Percentiles rank a stretch among this genome's conserved stretches.
Conservation (phyloP, 2,888 invertebrate species). For the Petrophora chlorosata region DNA sequence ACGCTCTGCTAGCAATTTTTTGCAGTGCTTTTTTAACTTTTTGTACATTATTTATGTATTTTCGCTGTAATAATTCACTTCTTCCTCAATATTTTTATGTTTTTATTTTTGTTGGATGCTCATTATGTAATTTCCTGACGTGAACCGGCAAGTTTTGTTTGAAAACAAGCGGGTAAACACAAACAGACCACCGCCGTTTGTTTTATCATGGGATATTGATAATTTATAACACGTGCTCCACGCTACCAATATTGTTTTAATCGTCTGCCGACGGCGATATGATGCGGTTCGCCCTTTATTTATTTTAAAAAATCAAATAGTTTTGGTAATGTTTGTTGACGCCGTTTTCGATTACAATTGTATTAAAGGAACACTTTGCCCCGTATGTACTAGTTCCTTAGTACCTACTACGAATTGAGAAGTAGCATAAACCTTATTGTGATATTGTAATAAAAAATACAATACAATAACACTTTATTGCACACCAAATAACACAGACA, state of each 20-base stretch:
- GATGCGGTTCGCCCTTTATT: slow-evolving; percentile 35
- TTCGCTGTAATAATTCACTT: slow-evolving; percentile 21
- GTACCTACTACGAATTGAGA: no score
- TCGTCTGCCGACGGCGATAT: slow-evolving; percentile 51
- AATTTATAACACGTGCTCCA: slow-evolving; percentile 70
- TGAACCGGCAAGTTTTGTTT: slow-evolving; percentile 56
- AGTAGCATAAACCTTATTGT: no score
- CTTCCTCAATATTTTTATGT: slow-evolving; percentile 19
- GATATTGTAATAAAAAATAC: no score
- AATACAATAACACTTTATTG: no score
- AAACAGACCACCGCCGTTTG: slow-evolving; percentile 61
- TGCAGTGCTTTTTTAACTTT: no score
- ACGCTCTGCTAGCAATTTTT: slow-evolving; percentile 92
- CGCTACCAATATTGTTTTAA: slow-evolving; percentile 53
- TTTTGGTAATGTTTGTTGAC: slow-evolving; percentile 27
- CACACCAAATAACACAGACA: no score
- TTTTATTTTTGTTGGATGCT: slow-evolving; percentile 30
- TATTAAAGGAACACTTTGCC: no score
- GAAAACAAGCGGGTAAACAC: slow-evolving; percentile 69
- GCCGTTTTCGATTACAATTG: neutral
- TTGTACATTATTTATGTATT: no score
- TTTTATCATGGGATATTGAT: slow-evolving; percentile 82
- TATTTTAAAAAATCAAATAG: slow-evolving; percentile 53
- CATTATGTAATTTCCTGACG: slow-evolving; percentile 35
- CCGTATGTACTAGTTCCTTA: no score